These are phyloP conservation scores for Tiphia femorata DNA, from an alignment of 2,888 invertebrate species.

Conservation along the genomic window DNA sequence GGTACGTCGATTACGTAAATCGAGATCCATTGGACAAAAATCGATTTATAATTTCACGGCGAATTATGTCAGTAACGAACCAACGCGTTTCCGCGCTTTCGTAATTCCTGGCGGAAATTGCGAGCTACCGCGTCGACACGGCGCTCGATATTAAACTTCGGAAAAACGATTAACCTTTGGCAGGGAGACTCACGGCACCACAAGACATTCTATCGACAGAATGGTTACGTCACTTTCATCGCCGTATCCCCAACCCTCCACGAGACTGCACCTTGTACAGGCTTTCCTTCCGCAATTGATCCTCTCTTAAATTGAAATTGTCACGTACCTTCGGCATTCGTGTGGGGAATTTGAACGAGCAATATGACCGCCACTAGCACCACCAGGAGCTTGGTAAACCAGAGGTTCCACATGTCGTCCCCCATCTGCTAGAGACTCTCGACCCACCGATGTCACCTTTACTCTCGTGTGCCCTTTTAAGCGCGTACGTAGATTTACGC, in stretches of 20 bases:
- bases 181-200: too few species aligned
- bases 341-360: constrained; percentile 1
- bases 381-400: constrained; percentile 51
- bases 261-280: too few species aligned
- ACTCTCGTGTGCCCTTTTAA: constrained; percentile 10
- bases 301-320: not conserved
- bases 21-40: too few species aligned
- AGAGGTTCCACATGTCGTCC: constrained; percentile 53
- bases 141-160: too few species aligned
- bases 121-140: not conserved
- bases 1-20: too few species aligned
- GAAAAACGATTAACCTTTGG: not conserved
- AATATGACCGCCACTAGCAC: constrained; percentile 19
- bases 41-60: too few species aligned
- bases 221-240: too few species aligned
- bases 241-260: too few species aligned
- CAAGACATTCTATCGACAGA: too few species aligned
- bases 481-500: too few species aligned
- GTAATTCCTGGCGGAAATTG: not conserved
- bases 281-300: not conserved
- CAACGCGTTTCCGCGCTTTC: not conserved
- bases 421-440: constrained; percentile 38
- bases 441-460: constrained; percentile 16
- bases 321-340: constrained; percentile 40
- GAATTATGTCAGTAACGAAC: too few species aligned